Percentiles rank a stretch among this genome's conserved stretches.
phyloP scores from a whole-genome alignment of 2,797 vertebrate genomes.

The Silurus aristotelis region DNA sequence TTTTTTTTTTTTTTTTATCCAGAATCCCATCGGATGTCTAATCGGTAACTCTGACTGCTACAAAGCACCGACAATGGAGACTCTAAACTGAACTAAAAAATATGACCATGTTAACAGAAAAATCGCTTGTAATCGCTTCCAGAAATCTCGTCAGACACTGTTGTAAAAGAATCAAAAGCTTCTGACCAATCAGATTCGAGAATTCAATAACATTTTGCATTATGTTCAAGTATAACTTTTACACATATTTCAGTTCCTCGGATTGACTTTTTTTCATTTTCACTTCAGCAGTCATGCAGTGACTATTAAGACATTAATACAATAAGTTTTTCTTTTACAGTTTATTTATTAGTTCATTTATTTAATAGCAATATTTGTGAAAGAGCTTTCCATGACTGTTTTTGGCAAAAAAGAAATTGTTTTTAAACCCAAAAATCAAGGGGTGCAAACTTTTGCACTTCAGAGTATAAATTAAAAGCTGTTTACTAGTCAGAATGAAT shows the following conservation, averaged over 20 bases:
- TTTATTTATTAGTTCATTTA: too few species aligned
- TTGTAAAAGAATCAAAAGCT: not conserved
- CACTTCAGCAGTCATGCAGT: not conserved
- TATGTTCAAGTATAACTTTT: not conserved
- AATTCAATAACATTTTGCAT: not conserved
- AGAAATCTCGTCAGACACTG: not conserved
- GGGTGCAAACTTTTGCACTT: not conserved
- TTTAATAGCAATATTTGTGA: too few species aligned
- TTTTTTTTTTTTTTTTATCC: too few species aligned
- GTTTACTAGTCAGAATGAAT: slow-evolving; percentile 1
- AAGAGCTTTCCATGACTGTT: too few species aligned
- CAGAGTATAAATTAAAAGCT: not conserved
- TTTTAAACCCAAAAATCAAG: not conserved
- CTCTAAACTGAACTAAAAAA: not conserved
- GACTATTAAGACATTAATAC: not conserved
- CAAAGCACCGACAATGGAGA: not conserved
- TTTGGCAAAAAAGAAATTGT: not conserved
- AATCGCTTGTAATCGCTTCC: not conserved
- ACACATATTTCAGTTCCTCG: not conserved
- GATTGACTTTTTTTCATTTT: not conserved
- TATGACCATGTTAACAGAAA: too few species aligned
- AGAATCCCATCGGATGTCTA: too few species aligned
- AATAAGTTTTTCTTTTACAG: too few species aligned
- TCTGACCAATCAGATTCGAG: not conserved
- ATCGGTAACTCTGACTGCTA: not conserved